These are phyloP conservation scores for Amblyraja radiata DNA, from an alignment of 2,797 vertebrate genomes.

Conservation along the genomic window DNA sequence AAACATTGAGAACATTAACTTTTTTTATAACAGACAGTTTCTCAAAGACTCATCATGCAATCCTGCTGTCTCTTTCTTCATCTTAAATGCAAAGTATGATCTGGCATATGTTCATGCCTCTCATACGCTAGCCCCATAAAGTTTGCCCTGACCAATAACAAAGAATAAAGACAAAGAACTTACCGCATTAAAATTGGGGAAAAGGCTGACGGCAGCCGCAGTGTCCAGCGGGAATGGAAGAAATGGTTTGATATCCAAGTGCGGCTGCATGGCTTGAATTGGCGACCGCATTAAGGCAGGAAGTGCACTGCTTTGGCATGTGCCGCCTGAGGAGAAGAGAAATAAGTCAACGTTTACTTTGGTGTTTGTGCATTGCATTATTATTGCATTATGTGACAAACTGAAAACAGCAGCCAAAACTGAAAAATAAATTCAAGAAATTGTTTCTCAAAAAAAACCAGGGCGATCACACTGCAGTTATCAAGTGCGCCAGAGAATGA, in stretches of 20 bases:
- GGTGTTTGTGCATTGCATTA: background rate
- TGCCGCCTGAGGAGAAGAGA: constrained; percentile 69
- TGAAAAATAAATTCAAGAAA: background rate
- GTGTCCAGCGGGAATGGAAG: constrained; percentile 82
- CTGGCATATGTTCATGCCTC: background rate
- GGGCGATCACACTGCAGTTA: background rate
- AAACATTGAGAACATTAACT: background rate
- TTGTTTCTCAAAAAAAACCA: constrained; percentile 19
- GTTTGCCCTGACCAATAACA: background rate
- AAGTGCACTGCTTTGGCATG: constrained; percentile 87
- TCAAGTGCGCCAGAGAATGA: background rate
- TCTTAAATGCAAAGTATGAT: background rate
- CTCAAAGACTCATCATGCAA: background rate
- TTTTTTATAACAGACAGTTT: background rate
- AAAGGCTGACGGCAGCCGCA: constrained; percentile 74
- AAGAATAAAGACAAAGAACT: constrained; percentile 52
- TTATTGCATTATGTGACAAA: background rate
- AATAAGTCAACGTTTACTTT: constrained; percentile 41
- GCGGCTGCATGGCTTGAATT: constrained; percentile 71
- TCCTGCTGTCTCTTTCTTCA: background rate
- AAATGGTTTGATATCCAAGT: constrained; percentile 86
- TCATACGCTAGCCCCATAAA: too few species aligned
- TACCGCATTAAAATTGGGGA: constrained; percentile 87
- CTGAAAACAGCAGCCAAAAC: constrained; percentile 18
- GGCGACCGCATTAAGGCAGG: constrained; percentile 79